Evolutionary conservation across 2,888 invertebrate species (phyloP), one percentile per base, ranked within the genome.

Genomic region (Teleogryllus oceanicus): DNA sequence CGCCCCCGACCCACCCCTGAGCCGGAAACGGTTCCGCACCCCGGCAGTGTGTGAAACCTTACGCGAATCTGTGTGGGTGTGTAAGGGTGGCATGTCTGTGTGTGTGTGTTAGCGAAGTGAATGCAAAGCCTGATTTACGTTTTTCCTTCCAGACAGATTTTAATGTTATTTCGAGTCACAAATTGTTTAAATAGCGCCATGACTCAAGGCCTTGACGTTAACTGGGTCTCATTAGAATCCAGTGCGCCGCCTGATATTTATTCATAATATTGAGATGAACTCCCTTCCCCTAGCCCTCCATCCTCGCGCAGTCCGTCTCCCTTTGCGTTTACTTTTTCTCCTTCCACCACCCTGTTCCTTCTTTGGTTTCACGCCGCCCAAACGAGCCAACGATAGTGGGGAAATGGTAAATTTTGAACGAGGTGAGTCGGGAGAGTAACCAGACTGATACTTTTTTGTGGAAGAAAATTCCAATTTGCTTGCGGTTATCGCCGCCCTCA

Each of bases 101-200:
- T 79, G 20, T 76, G 76, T 51, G 76, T 49, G 79, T 77, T 50
- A 75, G 77, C 76, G 80, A 81, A 81, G 80, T 81, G 84, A 84
- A 86, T 86, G 87, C 87, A 87, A 87, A 87, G 87, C 88, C 87
- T 87, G 87, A 88, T 88, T 88, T 88, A 88, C 87, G 86, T 86
- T 86, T 86, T 87, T 87, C 85, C 86, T 85, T 77, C 82, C 85
- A 86, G 87, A 87, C 87, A 87, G 87, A 88, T 88, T 88, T 88
- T 87, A 88, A 87, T 87, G 88, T 87, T 88, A 88, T 88, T 89
- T 87, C 89, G 88, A 87, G 85, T 86, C 89, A 86, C 83, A 88
- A 88, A 88, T 88, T 88, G 88, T 88, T 88, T 88, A 88, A 88
- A 88, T 88, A 87, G 88, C 88, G 85, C 87, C 88, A 87, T 88